Conservation (phyloP, 2,797 vertebrate species). For the Poeciliopsis gracilis region DNA sequence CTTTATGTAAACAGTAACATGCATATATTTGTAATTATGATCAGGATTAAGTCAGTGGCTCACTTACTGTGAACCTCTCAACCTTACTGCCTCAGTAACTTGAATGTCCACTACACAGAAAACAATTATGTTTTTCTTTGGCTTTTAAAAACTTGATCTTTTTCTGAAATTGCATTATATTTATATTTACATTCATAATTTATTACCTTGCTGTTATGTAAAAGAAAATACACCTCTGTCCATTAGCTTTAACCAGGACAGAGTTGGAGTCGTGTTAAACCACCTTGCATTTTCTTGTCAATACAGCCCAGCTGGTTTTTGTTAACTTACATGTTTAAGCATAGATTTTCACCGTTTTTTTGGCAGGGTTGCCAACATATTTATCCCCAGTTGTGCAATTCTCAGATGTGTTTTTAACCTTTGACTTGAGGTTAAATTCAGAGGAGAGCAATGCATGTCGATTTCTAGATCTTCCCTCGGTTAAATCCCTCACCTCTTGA, state of each 20-base stretch:
- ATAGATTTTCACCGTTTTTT: slow-evolving; percentile 18
- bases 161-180: not conserved
- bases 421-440: slow-evolving; percentile 71
- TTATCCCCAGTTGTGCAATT: slow-evolving; percentile 44
- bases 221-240: not conserved
- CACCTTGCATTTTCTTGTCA: slow-evolving; percentile 14
- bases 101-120: not conserved
- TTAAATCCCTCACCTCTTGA: slow-evolving; percentile 76
- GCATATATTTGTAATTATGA: no score
- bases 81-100: not conserved
- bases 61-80: no score
- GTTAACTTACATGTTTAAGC: slow-evolving; percentile 27
- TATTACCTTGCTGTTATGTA: not conserved
- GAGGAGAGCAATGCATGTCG: slow-evolving; percentile 62
- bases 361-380: slow-evolving; percentile 51
- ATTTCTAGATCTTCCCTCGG: slow-evolving; percentile 74
- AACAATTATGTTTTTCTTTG: not conserved
- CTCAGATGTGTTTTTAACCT: slow-evolving; percentile 73
- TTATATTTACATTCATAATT: not conserved
- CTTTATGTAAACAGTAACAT: no score
- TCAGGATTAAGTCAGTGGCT: no score
- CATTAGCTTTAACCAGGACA: not conserved
- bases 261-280: slow-evolving; percentile 27
- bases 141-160: not conserved
- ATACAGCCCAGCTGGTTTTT: slow-evolving; percentile 14